A percentile compares a stretch with the other conserved stretches of the same genome.
These are phyloP conservation scores for Smithornis capensis DNA, from an alignment of 2,113 vertebrate species.

Conservation along the genomic window DNA sequence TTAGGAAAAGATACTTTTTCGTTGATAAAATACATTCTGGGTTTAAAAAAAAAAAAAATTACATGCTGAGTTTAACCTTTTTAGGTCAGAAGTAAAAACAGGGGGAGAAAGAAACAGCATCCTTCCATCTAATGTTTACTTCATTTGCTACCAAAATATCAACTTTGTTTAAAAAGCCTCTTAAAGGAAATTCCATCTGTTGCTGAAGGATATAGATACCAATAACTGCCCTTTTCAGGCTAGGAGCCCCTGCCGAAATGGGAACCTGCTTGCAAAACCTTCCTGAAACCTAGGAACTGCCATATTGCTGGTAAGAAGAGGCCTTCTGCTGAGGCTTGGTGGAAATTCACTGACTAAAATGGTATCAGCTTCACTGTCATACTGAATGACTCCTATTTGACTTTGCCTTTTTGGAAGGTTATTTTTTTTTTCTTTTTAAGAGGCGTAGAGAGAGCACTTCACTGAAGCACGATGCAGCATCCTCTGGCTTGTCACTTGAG, in stretches of 20 bases:
- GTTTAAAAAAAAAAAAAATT: no score
- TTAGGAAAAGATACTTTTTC: neutral
- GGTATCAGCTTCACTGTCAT: neutral
- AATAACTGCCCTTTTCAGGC: neutral
- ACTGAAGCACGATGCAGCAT: constrained; percentile 36
- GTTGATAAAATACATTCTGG: neutral
- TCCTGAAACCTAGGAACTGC: neutral
- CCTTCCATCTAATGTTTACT: neutral
- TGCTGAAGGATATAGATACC: neutral
- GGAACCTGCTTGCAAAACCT: neutral
- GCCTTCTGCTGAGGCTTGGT: neutral
- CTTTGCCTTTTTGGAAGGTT: constrained; percentile 18
- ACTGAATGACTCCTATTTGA: constrained; percentile 17
- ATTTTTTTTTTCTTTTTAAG: neutral
- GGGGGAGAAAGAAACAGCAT: neutral
- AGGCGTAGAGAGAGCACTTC: constrained; percentile 27
- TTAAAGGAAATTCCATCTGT: neutral
- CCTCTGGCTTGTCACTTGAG: neutral
- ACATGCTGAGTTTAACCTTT: neutral
- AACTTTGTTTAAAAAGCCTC: neutral
- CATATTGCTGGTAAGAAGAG: neutral
- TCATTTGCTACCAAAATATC: neutral
- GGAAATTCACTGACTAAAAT: constrained; percentile 50
- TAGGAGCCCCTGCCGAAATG: neutral
- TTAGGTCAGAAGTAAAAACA: neutral